Evolutionary conservation across 2,888 invertebrate genomes (phyloP).

Genomic region (Xestia rhomboidea): DNA sequence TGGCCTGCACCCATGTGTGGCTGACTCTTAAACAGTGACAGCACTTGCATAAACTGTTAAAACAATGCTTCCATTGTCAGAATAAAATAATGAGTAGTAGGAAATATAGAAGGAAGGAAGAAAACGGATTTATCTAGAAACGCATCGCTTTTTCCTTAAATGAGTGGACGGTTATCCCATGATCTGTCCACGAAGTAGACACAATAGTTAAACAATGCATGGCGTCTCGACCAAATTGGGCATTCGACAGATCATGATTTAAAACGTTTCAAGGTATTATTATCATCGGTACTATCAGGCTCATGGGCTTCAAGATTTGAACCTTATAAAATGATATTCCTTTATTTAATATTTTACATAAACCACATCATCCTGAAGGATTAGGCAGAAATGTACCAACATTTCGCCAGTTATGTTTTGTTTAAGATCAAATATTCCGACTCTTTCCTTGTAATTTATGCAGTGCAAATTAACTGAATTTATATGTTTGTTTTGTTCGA

Average conservation of each 20-base stretch:
- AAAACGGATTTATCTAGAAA: conserved; percentile 16
- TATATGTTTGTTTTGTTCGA: too few relatives aligned
- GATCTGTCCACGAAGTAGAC: too few relatives aligned
- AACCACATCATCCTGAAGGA: background rate
- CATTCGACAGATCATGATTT: too few relatives aligned
- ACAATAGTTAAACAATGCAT: too few relatives aligned
- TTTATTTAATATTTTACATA: background rate
- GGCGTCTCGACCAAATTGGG: too few relatives aligned
- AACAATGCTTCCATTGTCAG: conserved; percentile 9
- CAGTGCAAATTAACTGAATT: too few relatives aligned
- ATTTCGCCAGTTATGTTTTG: background rate
- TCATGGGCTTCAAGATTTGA: background rate
- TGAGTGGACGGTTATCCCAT: conserved; percentile 4
- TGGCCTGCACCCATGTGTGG: background rate
- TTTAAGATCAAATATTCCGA: background rate
- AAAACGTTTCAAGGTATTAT: conserved; percentile 27
- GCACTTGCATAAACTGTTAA: background rate
- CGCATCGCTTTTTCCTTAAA: conserved; percentile 43
- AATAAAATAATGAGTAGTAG: conserved; percentile 24
- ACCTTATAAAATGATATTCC: conserved; percentile 1
- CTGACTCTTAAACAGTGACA: background rate
- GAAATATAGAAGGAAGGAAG: conserved; percentile 53
- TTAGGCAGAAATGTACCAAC: background rate
- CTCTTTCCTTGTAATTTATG: background rate
- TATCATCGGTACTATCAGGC: background rate